Percentiles rank a stretch among this genome's conserved stretches.
Evolutionary conservation across 1,140 invertebrate genomes (phyloP).

Genomic region (Ditylenchus dipsaci): DNA sequence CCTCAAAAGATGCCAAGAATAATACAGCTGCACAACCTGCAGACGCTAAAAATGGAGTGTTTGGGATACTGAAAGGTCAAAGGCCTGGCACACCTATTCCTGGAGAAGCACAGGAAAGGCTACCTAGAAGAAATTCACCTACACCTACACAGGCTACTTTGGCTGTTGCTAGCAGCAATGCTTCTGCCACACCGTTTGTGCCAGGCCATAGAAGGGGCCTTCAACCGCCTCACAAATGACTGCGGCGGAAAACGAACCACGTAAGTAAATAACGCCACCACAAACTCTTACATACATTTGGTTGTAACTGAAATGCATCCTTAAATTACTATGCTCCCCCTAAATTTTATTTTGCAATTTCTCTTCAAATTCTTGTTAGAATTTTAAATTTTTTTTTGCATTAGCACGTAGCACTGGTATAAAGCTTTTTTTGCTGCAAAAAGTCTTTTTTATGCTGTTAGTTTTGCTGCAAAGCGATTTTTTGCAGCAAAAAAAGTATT

Average conservation of each 20-base stretch:
- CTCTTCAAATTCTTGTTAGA: too few relatives aligned
- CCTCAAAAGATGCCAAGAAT: neutral
- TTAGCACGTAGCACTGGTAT: too few relatives aligned
- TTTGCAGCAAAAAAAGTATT: too few relatives aligned
- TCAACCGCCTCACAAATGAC: constrained; percentile 26
- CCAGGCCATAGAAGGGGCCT: constrained; percentile 38
- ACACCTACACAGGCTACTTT: neutral
- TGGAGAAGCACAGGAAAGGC: neutral
- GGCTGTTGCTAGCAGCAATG: neutral
- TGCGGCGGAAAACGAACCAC: constrained; percentile 16
- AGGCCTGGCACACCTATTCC: neutral
- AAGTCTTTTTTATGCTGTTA: too few relatives aligned
- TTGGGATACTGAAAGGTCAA: neutral
- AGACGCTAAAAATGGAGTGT: neutral
- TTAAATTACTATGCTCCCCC: too few relatives aligned
- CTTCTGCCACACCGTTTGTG: constrained; percentile 16
- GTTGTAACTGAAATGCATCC: too few relatives aligned
- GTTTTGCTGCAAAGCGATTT: too few relatives aligned
- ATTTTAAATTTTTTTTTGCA: too few relatives aligned
- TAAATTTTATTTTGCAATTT: too few relatives aligned
- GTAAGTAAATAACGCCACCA: neutral
- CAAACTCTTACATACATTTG: neutral
- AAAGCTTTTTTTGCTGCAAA: too few relatives aligned
- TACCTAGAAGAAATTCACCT: neutral
- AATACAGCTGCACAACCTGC: neutral